A percentile compares a stretch with the other conserved stretches of the same genome.
phyloP scores from a whole-genome alignment of 2,113 vertebrate genomes.

The Leptobrachium leishanense region DNA sequence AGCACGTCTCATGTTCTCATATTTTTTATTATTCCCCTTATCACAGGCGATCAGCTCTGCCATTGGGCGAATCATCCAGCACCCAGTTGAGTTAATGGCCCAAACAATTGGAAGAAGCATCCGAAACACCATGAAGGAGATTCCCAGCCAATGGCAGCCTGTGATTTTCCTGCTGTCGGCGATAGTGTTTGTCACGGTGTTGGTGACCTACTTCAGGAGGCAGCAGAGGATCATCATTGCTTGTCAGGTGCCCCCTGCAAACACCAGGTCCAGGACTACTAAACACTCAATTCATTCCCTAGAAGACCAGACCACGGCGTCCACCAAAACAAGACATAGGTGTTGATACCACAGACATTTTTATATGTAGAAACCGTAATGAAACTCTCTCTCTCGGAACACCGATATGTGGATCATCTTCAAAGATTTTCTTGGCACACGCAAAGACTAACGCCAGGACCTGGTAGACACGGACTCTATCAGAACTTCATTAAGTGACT shows the following conservation, averaged over 20 bases:
- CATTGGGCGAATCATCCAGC: slow-evolving; percentile 14
- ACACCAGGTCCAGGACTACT: not conserved
- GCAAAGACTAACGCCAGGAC: too few relatives aligned
- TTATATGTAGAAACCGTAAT: too few relatives aligned
- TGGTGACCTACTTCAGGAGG: not conserved
- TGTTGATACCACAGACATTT: too few relatives aligned
- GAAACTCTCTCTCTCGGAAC: too few relatives aligned
- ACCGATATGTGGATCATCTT: too few relatives aligned
- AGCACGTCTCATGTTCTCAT: not conserved
- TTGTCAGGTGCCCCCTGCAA: not conserved
- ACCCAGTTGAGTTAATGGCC: slow-evolving; percentile 13
- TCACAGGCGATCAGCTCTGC: slow-evolving; percentile 26
- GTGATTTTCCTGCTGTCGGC: not conserved
- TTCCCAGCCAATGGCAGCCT: slow-evolving; percentile 43
- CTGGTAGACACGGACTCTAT: too few relatives aligned
- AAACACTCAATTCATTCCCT: not conserved
- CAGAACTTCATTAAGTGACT: too few relatives aligned
- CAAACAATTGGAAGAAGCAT: slow-evolving; percentile 23
- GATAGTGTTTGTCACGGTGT: not conserved
- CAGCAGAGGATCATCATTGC: not conserved
- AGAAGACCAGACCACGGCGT: too few relatives aligned
- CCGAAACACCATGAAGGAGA: slow-evolving; percentile 36
- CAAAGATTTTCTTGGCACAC: too few relatives aligned
- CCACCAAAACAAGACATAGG: too few relatives aligned
- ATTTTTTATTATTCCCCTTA: not conserved